Percentiles rank a stretch among this genome's conserved stretches.
Evolutionary conservation across 2,113 vertebrate species (phyloP).

Genomic region (Xyrauchen texanus): DNA sequence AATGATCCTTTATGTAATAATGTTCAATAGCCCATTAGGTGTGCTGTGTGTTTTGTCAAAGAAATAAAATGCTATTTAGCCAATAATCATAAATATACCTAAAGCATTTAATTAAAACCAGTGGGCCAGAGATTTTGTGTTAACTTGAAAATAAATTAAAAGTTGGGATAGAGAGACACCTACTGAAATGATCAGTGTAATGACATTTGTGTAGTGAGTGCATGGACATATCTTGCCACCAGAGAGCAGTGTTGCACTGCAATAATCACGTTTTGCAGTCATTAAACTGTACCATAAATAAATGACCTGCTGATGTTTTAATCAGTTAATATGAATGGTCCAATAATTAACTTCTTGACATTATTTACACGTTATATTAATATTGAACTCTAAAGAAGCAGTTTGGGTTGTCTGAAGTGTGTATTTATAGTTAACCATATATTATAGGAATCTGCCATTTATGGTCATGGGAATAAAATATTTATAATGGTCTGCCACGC

Average conservation of each 20-base stretch:
- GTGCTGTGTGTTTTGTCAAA: no score
- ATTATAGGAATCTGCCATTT: no score
- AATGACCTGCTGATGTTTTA: not conserved
- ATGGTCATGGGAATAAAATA: constrained; percentile 22
- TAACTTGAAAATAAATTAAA: not conserved
- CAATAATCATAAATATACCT: not conserved
- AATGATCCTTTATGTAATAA: no score
- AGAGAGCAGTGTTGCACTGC: constrained; percentile 40
- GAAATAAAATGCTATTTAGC: no score
- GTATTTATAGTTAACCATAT: no score
- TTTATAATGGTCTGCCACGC: constrained; percentile 13
- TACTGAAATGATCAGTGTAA: not conserved
- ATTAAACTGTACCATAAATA: constrained; percentile 3
- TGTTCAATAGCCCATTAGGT: no score
- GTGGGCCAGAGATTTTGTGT: not conserved
- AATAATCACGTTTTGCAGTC: not conserved
- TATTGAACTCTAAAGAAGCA: no score
- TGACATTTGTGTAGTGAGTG: not conserved
- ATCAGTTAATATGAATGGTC: no score
- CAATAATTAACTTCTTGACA: no score
- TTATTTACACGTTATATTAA: no score
- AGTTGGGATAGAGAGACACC: constrained; percentile 6
- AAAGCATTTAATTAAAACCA: not conserved
- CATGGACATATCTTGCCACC: not conserved
- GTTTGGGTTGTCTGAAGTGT: no score